Base-by-base conservation (phyloP, 2,888 invertebrate species). In the Leptopterna dolabrata region DNA sequence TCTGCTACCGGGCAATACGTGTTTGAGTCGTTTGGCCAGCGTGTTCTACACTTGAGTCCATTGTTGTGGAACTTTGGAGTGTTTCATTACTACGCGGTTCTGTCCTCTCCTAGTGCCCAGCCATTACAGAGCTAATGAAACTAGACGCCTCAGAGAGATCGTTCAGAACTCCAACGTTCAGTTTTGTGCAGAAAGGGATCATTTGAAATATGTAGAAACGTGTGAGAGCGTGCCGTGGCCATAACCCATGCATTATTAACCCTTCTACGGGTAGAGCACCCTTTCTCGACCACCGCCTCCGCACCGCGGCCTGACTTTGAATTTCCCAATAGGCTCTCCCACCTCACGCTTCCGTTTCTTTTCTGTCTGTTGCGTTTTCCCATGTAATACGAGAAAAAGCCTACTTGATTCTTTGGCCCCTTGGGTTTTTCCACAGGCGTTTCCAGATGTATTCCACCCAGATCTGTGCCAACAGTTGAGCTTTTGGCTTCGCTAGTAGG, bases 191-290 rank as follows among this genome's bases (percentile, higher is more conserved):
- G 78, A 55, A 81, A 55, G 81, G 81, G 81, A 47, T 81, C 29
- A 81, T 30, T 30, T 85, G 84, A 85, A 85, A 85, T 85, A 85
- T 85, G 84, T 73, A 85, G 16, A 47, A 85, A 73, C 45, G 47
- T 73, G 84, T 73, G 84, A 85, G 81, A 55, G 84, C 73, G 84
- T 85, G 84, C 84, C 73, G 47, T 36, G 84, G 84, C 84, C 45
- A 85, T 85, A 85, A 73, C 84, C 45, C 55, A 29, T 85, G 84
- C 84, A 85, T 85, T 85, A 85, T 73, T 85, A 73, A 85, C 73
- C 73, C 73, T 24, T 13, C 71, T 43, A 41, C 27, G n/a, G 41
- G 51, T 1, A 43, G 78, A 51, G 29, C 30, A 30, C 47, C 55
- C 51, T 81, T 30, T 51, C 51, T 43, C 81, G 78, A 45, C 43